Conservation (phyloP, 2,888 invertebrate genomes). For the Rapana venosa region DNA sequence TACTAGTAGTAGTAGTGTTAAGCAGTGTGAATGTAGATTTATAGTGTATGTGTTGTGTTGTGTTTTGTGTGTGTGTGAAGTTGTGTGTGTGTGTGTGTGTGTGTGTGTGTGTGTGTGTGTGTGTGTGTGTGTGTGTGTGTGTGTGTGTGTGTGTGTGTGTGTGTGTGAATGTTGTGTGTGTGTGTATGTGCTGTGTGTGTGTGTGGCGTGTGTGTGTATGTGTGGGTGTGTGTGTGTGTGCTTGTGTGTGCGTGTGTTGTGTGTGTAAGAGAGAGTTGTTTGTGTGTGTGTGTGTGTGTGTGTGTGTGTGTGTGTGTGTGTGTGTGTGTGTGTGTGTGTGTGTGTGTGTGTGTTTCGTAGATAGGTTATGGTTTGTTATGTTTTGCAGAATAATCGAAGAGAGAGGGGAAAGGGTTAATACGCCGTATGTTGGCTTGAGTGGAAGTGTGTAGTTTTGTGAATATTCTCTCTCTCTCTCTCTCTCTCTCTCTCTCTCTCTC, state of each 20-base stretch:
- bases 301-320: not conserved
- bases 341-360: not conserved
- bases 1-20: too few relatives aligned
- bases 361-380: too few relatives aligned
- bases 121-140: not conserved
- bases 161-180: not conserved
- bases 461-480: too few relatives aligned
- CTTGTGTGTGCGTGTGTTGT: not conserved
- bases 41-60: too few relatives aligned
- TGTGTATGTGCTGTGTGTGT: not conserved
- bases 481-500: too few relatives aligned
- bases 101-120: conserved; percentile 15
- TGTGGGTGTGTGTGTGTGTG: not conserved
- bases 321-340: not conserved
- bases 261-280: not conserved
- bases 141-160: not conserved
- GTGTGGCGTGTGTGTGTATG: not conserved
- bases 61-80: too few relatives aligned
- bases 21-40: not conserved
- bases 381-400: too few relatives aligned
- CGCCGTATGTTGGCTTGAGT: too few relatives aligned
- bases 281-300: not conserved
- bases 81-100: conserved; percentile 18
- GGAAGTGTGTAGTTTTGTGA: too few relatives aligned
- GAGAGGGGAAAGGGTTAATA: too few relatives aligned